Evolutionary conservation across 2,113 vertebrate genomes (phyloP).

Genomic region (Phycodurus eques): DNA sequence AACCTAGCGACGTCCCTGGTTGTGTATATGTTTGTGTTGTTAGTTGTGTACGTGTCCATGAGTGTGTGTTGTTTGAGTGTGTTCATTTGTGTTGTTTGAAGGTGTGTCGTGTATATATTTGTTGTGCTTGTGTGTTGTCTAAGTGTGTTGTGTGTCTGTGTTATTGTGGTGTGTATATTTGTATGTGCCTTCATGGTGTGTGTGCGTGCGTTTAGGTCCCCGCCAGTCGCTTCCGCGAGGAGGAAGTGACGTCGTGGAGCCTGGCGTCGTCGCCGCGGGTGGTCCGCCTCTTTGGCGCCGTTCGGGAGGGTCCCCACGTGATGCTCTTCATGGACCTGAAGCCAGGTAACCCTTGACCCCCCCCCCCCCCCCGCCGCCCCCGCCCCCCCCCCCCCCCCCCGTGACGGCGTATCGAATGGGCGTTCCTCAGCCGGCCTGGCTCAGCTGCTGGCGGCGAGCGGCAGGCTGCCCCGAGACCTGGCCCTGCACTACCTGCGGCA

Average conservation of each 20-base stretch:
- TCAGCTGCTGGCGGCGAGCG: constrained; percentile 83
- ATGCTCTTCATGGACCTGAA: constrained; percentile 93
- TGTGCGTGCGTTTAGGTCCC: constrained; percentile 75
- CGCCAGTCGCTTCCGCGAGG: constrained; percentile 79
- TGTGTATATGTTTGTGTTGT: background rate
- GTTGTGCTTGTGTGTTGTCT: background rate
- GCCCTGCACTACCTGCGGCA: constrained; percentile 88
- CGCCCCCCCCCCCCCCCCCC: no score
- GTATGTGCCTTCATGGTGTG: background rate
- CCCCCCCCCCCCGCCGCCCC: no score
- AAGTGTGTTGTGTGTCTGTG: no score
- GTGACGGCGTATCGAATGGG: background rate
- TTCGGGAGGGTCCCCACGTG: constrained; percentile 85
- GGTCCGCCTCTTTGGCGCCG: constrained; percentile 86
- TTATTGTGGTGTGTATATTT: background rate
- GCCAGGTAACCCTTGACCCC: constrained; percentile 74
- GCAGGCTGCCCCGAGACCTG: constrained; percentile 83
- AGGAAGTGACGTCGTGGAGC: constrained; percentile 87
- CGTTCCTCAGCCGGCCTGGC: constrained; percentile 78
- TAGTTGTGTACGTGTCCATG: background rate
- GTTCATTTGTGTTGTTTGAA: background rate
- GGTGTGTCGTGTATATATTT: background rate
- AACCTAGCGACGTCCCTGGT: no score
- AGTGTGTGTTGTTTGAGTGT: background rate
- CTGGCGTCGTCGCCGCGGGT: constrained; percentile 78